These are phyloP conservation scores for Rhinopithecus roxellana DNA, from an alignment of 2,113 vertebrate species.

Conservation along the genomic window DNA sequence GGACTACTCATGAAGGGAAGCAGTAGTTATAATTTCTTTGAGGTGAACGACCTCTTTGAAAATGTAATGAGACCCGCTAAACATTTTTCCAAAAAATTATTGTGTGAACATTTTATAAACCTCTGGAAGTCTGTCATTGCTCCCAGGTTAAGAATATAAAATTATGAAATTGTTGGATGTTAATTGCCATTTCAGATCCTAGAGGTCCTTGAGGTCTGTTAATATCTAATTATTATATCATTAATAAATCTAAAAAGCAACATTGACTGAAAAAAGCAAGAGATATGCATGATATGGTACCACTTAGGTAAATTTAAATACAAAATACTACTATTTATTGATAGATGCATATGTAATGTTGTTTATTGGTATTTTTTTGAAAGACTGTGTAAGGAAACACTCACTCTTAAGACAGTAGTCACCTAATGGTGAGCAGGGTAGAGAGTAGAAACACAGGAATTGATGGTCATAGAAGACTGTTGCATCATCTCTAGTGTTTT, in stretches of 20 bases:
- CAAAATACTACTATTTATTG: background rate
- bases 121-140: constrained; percentile 10
- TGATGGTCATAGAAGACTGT: background rate
- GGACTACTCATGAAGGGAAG: background rate
- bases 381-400: background rate
- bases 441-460: background rate
- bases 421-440: background rate
- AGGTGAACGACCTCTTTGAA: background rate
- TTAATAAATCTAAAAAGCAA: constrained; percentile 46
- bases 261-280: background rate
- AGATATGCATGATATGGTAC: background rate
- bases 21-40: background rate
- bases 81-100: background rate
- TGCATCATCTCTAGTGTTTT: background rate
- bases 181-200: constrained; percentile 33
- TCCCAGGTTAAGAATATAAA: background rate
- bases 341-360: background rate
- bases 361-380: background rate
- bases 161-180: background rate
- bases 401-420: background rate
- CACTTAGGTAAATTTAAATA: background rate
- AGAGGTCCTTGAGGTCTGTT: background rate
- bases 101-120: background rate
- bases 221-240: background rate
- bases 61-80: background rate